Base-by-base conservation (phyloP, 2,113 vertebrate genomes). In the Varanus komodoensis region DNA sequence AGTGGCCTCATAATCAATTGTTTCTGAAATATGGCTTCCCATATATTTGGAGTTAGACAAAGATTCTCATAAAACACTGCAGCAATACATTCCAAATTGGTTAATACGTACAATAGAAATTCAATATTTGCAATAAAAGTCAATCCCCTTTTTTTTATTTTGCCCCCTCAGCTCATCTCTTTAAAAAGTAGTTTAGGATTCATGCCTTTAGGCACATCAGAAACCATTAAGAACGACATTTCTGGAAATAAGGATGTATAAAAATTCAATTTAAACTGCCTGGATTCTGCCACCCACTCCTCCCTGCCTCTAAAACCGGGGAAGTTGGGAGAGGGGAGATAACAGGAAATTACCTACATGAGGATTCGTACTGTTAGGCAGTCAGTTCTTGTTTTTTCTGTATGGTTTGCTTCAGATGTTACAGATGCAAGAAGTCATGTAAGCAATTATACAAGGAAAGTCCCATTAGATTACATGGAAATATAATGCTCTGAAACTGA, bases 211-310 rank as follows among this genome's bases (percentile, higher is more conserved):
- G 96, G 97, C 97, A 95, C 90, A 97, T 97, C 95, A 96, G 94
- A 96, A 97, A 91, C 91, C 93, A 97, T 97, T 97, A 97, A 95
- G 94, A 96, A 96, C 68, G 95, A 97, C 96, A 97, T 97, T 97
- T 97, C 94, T 96, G 96, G 95, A 97, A 97, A 97, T 94, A 94
- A 92, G 94, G 95, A 96, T 89, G 88, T 97, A 97, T 96, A 97
- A 97, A 97, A 97, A 96, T 96, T 97, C 96, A 95, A 93, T 97
- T 97, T 96, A 95, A 90, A 34, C 89, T 93, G 88, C 89, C 92
- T 95, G 93, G 95, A 85, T 96, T 97, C 96, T 89, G 95, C 95
- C 90, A 23, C 29, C 38, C 38, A 44, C 23, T 14, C 15, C 73
- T 15, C 73, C 73, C 0, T n/a, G 94, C 95, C 91, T 94, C 84